Evolutionary conservation across 2,888 invertebrate species (phyloP), one percentile per base, ranked within the genome.

Genomic region (Platycnemis pennipes): DNA sequence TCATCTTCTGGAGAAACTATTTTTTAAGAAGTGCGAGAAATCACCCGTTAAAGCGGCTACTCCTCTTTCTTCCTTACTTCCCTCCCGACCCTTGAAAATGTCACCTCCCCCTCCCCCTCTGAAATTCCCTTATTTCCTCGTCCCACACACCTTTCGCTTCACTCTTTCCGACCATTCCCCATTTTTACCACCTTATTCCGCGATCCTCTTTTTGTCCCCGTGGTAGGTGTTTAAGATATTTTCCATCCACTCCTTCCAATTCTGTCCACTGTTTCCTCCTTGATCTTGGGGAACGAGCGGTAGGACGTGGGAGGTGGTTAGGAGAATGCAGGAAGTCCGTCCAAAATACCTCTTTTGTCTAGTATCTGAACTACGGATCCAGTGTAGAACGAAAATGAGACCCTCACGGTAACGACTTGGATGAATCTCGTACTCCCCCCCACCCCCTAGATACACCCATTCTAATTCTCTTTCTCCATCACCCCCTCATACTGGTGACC

Each of bases 361-460:
- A 45, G 91, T 69, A 91, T 69, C 91, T 91, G 91, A 91, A 63
- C 91, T 91, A 69, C 91, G 44, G 42, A 91, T 63, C 91, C 91
- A 63, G 44, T 69, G 63, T n/a, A 37, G 31, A 69, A 91, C 63
- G 63, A 91, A 91, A 91, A 91, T 91, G 91, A 91, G 91, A 63
- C 69, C 91, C 91, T n/a, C 87, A n/a, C 63, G 44, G 63, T 63
- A 91, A 91, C 91, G 91, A 91, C 44, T 56, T 37, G 91, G 91
- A 77, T 77, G 77, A 77, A 37, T 77, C 37, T n/a, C 77, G 16
- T 26, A 63, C 91, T 63, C 63, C 49, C 22, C 53, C 42, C 53
- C n/a, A 22, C n/a, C 91, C 37, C 63, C 63, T 42, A 13, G n/a
- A 46, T 26, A 26, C 26, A 7, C 49, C n/a, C n/a, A n/a, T n/a